Conservation (phyloP, 2,113 vertebrate genomes). For the Xiphophorus maculatus region DNA sequence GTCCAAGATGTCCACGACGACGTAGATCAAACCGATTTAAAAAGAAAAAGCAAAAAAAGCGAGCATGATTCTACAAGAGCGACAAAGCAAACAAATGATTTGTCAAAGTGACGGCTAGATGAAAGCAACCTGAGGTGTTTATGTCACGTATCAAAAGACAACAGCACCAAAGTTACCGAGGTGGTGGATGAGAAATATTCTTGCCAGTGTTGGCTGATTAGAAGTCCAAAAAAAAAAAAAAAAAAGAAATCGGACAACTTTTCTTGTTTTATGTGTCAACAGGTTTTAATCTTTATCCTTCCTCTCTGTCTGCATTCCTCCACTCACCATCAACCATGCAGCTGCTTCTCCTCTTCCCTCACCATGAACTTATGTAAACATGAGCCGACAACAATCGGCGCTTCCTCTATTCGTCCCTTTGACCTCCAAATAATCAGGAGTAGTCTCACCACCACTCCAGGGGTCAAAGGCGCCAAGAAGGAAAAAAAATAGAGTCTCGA, state of each 20-base stretch:
- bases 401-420: neutral
- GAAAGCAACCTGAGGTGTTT: neutral
- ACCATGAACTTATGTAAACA: neutral
- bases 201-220: too few relatives aligned
- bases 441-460: neutral
- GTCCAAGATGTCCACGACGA: neutral
- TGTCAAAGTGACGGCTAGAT: neutral
- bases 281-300: too few relatives aligned
- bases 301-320: neutral
- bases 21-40: neutral
- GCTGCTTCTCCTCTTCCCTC: slow-evolving; percentile 14
- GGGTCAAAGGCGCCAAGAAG: slow-evolving; percentile 4
- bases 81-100: slow-evolving; percentile 4
- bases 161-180: neutral
- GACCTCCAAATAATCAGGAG: neutral
- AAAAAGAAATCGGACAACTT: too few relatives aligned
- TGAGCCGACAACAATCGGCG: neutral
- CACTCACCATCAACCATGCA: neutral
- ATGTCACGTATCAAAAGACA: neutral
- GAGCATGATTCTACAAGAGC: neutral
- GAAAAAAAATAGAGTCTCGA: too few relatives aligned
- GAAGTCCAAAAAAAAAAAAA: too few relatives aligned
- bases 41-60: neutral
- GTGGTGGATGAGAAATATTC: too few relatives aligned
- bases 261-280: neutral